A percentile compares a stretch with the other conserved stretches of the same genome.
phyloP scores from a whole-genome alignment of 2,888 invertebrate genomes.

The Standfussiana lucernea region DNA sequence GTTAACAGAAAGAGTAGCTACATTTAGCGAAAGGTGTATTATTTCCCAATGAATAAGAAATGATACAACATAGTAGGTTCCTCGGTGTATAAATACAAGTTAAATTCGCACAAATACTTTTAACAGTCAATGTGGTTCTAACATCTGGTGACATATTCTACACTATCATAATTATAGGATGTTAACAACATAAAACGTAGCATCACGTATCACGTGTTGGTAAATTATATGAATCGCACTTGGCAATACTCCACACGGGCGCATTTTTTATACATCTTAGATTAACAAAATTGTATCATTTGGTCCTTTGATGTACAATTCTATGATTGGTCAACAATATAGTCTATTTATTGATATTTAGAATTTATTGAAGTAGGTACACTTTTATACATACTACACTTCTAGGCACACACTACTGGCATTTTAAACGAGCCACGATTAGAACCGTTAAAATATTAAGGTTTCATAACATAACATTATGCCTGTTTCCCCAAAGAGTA shows the following conservation, averaged over 20 bases:
- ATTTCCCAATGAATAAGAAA: background rate
- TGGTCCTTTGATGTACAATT: constrained; percentile 17
- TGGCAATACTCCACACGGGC: constrained; percentile 42
- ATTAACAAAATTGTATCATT: constrained; percentile 22
- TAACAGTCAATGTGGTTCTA: constrained; percentile 1
- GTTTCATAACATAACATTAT: background rate
- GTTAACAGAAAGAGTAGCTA: background rate
- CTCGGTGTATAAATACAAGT: background rate
- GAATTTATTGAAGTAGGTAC: background rate
- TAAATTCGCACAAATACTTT: background rate
- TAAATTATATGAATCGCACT: constrained; percentile 25
- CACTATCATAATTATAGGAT: constrained; percentile 22
- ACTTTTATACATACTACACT: background rate
- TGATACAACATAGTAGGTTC: background rate
- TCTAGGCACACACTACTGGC: background rate
- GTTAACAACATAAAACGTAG: constrained; percentile 15
- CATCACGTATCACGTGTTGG: background rate
- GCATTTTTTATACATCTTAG: constrained; percentile 20
- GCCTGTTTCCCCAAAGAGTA: background rate
- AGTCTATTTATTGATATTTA: background rate
- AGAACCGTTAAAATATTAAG: background rate
- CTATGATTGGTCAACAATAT: background rate
- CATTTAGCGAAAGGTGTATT: background rate
- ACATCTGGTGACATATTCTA: constrained; percentile 38
- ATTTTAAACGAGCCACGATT: too few species aligned